Evolutionary conservation across 1,140 invertebrate genomes (phyloP), one percentile per base, ranked within the genome.

Genomic region (Leptinotarsa undecemlineata): DNA sequence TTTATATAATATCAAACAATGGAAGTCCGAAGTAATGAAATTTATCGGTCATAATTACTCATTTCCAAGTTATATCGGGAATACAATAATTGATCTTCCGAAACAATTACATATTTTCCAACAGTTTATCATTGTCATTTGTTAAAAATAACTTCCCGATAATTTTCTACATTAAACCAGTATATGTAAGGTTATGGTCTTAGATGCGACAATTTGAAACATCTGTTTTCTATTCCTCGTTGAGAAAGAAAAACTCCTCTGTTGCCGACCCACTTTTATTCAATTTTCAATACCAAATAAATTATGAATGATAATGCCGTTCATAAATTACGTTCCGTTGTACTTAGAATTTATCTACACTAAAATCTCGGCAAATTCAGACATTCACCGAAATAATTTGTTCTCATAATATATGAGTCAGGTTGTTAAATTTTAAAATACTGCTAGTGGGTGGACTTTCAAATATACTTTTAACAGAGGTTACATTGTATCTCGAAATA

Each of bases 221-320:
- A 57, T 57, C 51, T 57, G 51, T n/a, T 57, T 57, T 19, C 51
- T 17, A n/a, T 19, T 57, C 51, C 51, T 17, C 51, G 13, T 57
- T 57, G 51, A 57, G 51, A 57, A 57, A 17, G 4, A 13, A 57
- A 57, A 57, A 15, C 14, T 57, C 51, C 51, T 57, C 15, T n/a
- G 51, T 57, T 57, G n/a, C 15, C n/a, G 51, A 57, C 51, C 51
- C n/a, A 57, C 51, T 57, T 57, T 57, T n/a, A 57, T 15, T n/a
- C n/a, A 6, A 57, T 57, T 57, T 57, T 57, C 51, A 57, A 15
- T 57, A 57, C 14, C 33, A 33, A 33, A 33, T 33, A 33, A 33
- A 8, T 42, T 42, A 42, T 42, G 33, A 42, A 8, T 42, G 33
- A 42, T 42, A 42, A 42, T 42, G 33, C 3, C 8, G 33, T 42